A percentile compares a stretch with the other conserved stretches of the same genome.
These are phyloP conservation scores for Siphlonurus alternatus DNA, from an alignment of 2,888 invertebrate species.

Conservation along the genomic window DNA sequence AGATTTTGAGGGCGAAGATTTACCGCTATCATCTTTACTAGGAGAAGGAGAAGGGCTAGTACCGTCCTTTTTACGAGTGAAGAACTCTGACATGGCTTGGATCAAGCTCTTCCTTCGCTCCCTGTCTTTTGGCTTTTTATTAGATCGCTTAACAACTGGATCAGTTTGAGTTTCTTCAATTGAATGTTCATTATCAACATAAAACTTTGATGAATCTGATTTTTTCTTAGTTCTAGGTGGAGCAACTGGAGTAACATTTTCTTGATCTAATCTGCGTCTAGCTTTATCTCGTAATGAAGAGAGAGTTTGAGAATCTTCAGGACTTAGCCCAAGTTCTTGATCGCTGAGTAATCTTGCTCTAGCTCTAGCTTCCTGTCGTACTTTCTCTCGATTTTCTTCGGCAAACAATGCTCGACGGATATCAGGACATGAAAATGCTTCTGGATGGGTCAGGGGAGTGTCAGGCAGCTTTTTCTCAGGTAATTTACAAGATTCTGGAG, in stretches of 20 bases:
- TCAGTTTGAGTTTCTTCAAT: neutral
- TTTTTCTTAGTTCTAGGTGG: neutral
- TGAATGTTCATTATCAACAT: neutral
- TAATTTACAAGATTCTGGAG: conserved; percentile 11
- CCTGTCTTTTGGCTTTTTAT: conserved; percentile 41
- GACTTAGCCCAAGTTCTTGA: conserved; percentile 53
- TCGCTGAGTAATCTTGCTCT: conserved; percentile 51
- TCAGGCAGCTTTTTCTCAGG: conserved; percentile 13
- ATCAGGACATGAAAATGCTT: conserved; percentile 29
- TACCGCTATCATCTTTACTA: too few species aligned
- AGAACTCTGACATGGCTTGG: conserved; percentile 67
- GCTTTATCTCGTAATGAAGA: neutral
- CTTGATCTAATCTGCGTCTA: neutral
- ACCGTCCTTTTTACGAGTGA: conserved; percentile 55
- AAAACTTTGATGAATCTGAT: neutral
- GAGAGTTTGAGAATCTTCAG: conserved; percentile 33
- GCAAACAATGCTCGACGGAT: conserved; percentile 23
- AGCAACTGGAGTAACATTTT: neutral
- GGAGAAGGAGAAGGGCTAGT: too few species aligned
- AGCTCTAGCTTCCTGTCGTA: conserved; percentile 40
- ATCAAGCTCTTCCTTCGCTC: conserved; percentile 67
- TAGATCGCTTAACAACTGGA: neutral
- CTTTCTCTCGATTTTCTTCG: conserved; percentile 30
- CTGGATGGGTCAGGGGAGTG: conserved; percentile 22
- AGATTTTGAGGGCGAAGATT: too few species aligned